These are phyloP conservation scores for Hydrophis major DNA, from an alignment of 2,797 vertebrate genomes.

Conservation along the genomic window DNA sequence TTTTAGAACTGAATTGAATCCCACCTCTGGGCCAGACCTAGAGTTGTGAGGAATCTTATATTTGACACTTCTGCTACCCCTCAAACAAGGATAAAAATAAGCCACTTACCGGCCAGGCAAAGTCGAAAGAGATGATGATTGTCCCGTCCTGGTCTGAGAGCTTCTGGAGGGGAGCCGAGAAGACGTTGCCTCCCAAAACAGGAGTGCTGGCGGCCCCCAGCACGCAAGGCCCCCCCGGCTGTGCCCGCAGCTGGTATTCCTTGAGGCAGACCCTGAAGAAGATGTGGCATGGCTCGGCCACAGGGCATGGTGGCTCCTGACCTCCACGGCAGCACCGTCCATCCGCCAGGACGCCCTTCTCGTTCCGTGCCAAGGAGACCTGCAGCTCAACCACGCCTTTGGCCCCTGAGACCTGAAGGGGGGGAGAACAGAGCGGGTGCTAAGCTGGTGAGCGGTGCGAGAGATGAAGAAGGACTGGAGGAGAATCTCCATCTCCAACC, in stretches of 20 bases:
- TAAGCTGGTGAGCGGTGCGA: fast-evolving
- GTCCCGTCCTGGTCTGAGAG: slow-evolving; percentile 46
- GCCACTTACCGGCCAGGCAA: slow-evolving; percentile 79
- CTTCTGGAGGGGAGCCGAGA: slow-evolving; percentile 63
- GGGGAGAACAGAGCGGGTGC: slow-evolving; percentile 32
- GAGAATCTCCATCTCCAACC: neutral
- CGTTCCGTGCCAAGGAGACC: slow-evolving; percentile 76
- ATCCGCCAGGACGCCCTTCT: slow-evolving; percentile 69
- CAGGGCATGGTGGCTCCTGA: slow-evolving; percentile 69
- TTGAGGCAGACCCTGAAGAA: slow-evolving; percentile 80
- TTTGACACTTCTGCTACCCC: neutral
- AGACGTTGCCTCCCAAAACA: slow-evolving; percentile 77
- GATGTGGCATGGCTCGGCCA: slow-evolving; percentile 74
- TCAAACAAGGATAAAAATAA: neutral
- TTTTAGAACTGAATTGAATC: no score
- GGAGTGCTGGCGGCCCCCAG: slow-evolving; percentile 73
- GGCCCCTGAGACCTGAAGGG: slow-evolving; percentile 56
- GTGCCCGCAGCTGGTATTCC: slow-evolving; percentile 80
- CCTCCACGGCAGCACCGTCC: slow-evolving; percentile 72
- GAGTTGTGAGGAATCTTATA: neutral
- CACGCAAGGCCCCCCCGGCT: slow-evolving; percentile 72
- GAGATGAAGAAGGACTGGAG: neutral
- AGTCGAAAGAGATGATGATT: slow-evolving; percentile 79
- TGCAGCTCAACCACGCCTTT: slow-evolving; percentile 80
- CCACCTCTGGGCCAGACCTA: neutral